These are phyloP conservation scores for Ommatoiulus sabulosus DNA, from an alignment of 2,888 invertebrate genomes.

Conservation along the genomic window DNA sequence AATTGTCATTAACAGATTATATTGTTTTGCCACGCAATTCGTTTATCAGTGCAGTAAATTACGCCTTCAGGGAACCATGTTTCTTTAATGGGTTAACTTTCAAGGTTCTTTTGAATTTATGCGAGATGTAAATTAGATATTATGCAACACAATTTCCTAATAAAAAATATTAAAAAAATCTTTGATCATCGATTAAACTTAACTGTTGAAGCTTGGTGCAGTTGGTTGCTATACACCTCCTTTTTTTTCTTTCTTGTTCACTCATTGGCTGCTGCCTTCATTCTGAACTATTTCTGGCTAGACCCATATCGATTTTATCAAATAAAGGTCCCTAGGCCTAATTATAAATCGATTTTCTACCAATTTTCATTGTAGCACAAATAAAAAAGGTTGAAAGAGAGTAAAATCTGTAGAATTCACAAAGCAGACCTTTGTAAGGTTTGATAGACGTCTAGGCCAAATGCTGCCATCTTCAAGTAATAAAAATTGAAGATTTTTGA, in stretches of 20 bases:
- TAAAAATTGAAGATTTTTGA: slow-evolving; percentile 13
- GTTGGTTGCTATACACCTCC: not conserved
- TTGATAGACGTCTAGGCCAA: not conserved
- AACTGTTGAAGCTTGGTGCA: not conserved
- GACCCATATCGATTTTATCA: slow-evolving; percentile 30
- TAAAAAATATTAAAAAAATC: not conserved
- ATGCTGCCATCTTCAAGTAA: not conserved
- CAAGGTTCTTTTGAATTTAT: too few relatives aligned
- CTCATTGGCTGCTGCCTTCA: not conserved
- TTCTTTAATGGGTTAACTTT: too few relatives aligned
- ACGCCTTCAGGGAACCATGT: too few relatives aligned
- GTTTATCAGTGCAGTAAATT: too few relatives aligned
- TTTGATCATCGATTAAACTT: not conserved
- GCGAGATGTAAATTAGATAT: too few relatives aligned
- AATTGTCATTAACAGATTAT: too few relatives aligned
- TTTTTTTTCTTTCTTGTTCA: not conserved
- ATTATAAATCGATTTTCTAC: slow-evolving; percentile 32
- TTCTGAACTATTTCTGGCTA: not conserved
- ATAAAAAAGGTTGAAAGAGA: not conserved
- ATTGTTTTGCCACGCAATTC: too few relatives aligned
- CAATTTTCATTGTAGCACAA: not conserved
- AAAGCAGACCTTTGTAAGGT: not conserved
- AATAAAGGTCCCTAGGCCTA: not conserved
- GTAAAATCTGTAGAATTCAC: slow-evolving; percentile 5
- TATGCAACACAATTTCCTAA: too few relatives aligned